A percentile compares a stretch with the other conserved stretches of the same genome.
These are phyloP conservation scores for Anastrepha ludens DNA, from an alignment of 1,140 invertebrate species.

Conservation along the genomic window DNA sequence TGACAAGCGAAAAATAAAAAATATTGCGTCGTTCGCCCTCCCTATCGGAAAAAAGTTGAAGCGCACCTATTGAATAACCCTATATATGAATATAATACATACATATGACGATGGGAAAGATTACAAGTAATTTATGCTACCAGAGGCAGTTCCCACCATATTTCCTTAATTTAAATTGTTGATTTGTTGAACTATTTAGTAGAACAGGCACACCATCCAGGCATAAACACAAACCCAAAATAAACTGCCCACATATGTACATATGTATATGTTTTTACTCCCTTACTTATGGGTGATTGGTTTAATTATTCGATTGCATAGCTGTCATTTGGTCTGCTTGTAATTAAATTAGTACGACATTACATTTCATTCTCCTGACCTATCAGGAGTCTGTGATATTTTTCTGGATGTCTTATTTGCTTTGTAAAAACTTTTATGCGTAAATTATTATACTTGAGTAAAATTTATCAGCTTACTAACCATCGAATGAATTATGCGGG, in stretches of 20 bases:
- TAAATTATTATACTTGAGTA: too few relatives aligned
- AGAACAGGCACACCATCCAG: background rate
- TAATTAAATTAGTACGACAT: background rate
- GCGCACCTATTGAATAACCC: too few relatives aligned
- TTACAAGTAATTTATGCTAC: background rate
- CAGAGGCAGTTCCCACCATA: background rate
- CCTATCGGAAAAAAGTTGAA: too few relatives aligned
- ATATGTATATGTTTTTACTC: background rate
- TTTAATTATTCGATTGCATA: background rate
- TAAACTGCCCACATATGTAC: background rate
- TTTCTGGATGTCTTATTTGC: too few relatives aligned
- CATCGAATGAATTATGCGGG: too few relatives aligned
- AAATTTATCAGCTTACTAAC: too few relatives aligned
- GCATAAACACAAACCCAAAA: background rate
- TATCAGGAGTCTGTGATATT: too few relatives aligned
- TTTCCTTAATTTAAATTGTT: background rate
- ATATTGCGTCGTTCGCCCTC: too few relatives aligned
- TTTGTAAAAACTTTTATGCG: too few relatives aligned
- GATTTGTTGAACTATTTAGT: slow-evolving; percentile 7
- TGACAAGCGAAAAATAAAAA: too few relatives aligned
- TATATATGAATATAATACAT: background rate
- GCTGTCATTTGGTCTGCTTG: background rate
- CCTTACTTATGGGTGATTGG: background rate
- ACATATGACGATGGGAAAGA: background rate
- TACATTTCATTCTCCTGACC: background rate